These are phyloP conservation scores for Chelon labrosus DNA, from an alignment of 2,797 vertebrate species.

Conservation along the genomic window DNA sequence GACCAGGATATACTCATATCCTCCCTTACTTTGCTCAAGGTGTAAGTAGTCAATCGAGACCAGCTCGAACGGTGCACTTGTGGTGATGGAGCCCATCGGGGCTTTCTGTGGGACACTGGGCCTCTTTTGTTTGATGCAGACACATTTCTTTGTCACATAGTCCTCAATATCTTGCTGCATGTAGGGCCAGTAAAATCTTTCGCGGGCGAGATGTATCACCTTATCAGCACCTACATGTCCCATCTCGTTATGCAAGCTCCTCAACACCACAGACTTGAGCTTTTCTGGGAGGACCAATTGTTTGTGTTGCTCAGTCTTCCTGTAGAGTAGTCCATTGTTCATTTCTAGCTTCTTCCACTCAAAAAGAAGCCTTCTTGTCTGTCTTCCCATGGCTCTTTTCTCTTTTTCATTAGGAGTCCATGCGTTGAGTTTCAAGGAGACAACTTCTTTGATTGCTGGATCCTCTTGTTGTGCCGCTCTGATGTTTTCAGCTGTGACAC, in stretches of 20 bases:
- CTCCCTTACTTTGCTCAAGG: background rate
- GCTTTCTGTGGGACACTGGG: background rate
- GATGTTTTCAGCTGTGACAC: no score
- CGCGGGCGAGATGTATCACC: no score
- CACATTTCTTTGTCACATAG: background rate
- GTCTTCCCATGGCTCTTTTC: background rate
- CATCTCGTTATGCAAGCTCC: conserved; percentile 10
- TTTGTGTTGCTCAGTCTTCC: background rate
- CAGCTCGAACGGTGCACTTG: background rate
- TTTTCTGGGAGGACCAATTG: background rate
- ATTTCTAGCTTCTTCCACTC: conserved; percentile 3
- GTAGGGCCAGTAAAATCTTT: conserved; percentile 3
- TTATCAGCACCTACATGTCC: conserved; percentile 11
- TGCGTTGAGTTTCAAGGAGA: background rate
- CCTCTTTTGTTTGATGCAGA: background rate
- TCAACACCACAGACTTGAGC: background rate
- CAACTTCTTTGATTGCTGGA: background rate
- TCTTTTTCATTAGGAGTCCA: conserved; percentile 1
- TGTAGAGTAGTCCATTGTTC: background rate
- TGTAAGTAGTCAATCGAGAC: conserved; percentile 11
- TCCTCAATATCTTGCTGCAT: conserved; percentile 3
- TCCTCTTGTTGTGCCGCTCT: background rate
- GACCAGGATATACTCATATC: background rate
- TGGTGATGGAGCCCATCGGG: conserved; percentile 9
- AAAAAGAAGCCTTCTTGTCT: background rate